Evolutionary conservation across 2,113 vertebrate species (phyloP).

Genomic region (Strix uralensis): DNA sequence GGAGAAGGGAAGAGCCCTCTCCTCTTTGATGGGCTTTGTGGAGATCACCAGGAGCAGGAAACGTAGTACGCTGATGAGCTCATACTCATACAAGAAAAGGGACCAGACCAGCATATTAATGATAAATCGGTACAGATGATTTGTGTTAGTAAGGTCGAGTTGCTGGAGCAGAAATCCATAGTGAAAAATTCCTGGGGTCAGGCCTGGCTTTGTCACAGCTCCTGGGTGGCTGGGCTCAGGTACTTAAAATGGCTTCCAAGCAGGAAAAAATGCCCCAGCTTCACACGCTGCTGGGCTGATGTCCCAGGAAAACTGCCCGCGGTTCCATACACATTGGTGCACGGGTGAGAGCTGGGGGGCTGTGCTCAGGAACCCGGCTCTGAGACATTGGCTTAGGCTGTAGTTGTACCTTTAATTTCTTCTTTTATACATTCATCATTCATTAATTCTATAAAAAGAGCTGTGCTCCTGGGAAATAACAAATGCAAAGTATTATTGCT

Average conservation of each 20-base stretch:
- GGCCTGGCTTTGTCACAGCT: not conserved
- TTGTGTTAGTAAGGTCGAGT: not conserved
- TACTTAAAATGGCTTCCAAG: not conserved
- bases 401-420: not conserved
- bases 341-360: fast-evolving
- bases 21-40: fast-evolving
- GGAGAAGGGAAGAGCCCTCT: not conserved
- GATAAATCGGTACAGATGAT: not conserved
- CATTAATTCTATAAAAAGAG: not conserved
- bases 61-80: not conserved
- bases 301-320: not conserved
- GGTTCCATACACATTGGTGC: fast-evolving
- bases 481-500: not conserved
- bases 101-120: not conserved
- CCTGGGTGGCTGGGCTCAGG: not conserved
- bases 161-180: not conserved
- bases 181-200: not conserved
- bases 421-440: not conserved
- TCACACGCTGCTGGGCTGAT: not conserved
- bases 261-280: not conserved
- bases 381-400: not conserved
- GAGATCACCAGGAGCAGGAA: not conserved
- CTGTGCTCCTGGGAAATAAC: not conserved
- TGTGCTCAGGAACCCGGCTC: not conserved
- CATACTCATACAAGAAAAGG: not conserved